Conservation (phyloP, 2,797 vertebrate species). For the Eptatretus atami region DNA sequence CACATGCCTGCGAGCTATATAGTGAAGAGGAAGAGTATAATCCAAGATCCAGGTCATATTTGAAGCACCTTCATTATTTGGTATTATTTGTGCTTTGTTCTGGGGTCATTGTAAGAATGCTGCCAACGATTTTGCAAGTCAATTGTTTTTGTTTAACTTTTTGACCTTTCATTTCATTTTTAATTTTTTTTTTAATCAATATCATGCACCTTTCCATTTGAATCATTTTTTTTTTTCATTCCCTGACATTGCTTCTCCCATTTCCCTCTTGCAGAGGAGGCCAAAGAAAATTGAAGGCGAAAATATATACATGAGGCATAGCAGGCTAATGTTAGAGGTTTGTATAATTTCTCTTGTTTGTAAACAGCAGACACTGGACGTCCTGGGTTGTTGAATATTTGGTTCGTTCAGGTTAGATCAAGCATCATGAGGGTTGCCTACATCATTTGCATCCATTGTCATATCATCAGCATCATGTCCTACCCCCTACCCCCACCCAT, state of each 20-base stretch:
- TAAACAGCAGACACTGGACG: no score
- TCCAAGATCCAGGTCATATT: no score
- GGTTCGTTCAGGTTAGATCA: no score
- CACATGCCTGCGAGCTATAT: no score
- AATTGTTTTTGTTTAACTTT: not conserved
- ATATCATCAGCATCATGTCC: no score
- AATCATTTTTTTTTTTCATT: not conserved
- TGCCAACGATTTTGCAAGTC: not conserved
- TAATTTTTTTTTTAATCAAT: not conserved
- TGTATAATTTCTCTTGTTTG: constrained; percentile 22
- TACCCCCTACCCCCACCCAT: no score
- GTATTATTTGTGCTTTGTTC: not conserved
- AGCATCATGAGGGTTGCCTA: no score
- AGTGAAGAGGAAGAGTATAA: no score
- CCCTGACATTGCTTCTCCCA: not conserved
- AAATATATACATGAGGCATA: constrained; percentile 99
- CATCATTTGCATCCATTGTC: no score
- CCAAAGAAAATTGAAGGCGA: constrained; percentile 97
- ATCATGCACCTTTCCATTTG: not conserved
- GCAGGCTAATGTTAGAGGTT: constrained; percentile 99
- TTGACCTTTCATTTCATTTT: not conserved
- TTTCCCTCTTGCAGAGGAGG: constrained; percentile 47
- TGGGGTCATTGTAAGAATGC: not conserved
- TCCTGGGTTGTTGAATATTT: no score
- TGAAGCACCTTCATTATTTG: no score